Base-by-base conservation (phyloP, 2,888 invertebrate genomes). In the Cryptops parisi region DNA sequence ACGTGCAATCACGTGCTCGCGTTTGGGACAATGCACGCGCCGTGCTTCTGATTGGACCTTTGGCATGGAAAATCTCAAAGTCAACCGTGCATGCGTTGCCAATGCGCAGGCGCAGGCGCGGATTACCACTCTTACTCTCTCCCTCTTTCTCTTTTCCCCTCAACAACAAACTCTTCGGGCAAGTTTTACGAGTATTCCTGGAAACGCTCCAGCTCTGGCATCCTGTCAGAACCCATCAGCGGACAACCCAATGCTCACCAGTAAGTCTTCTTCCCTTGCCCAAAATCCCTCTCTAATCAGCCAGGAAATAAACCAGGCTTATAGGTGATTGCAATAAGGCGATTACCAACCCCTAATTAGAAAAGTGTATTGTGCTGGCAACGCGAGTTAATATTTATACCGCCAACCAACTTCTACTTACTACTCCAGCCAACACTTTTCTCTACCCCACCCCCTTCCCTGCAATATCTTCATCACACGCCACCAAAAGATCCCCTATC, bases 1-100 rank as follows among this genome's bases (percentile, higher is more conserved):
- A 52, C 52, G 45, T 38, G 52, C 52, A 52, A 52, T 52, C 52
- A 52, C 44, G 52, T 52, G 52, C 52, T 50, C 44, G 44, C 24
- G 27, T 17, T 24, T 27, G 44, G 52, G 45, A 52, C 52, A 52
- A 52, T 52, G 52, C 45, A 52, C 52, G 44, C 52, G 52, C 52
- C 44, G 23, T 45, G 52, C 44, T 24, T 45, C 33, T 45, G 44
- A 52, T 52, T 52, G 52, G 52, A 26, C 44, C 44, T 52, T 45
- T 45, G 44, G 52, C 45, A 43, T 33, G 52, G 44, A 52, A 45
- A 45, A 23, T 44, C 27, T 25, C 45, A 9, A 52, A 22, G 21
- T 23, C 52, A 44, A 17, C 26, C 44, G 45, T 45, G 45, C 52
- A 24, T 43, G 45, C 33, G 15, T 45, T n/a, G 44, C 22, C 45